These are phyloP conservation scores for Chymomyza costata DNA, from an alignment of 1,140 invertebrate species.

Conservation along the genomic window DNA sequence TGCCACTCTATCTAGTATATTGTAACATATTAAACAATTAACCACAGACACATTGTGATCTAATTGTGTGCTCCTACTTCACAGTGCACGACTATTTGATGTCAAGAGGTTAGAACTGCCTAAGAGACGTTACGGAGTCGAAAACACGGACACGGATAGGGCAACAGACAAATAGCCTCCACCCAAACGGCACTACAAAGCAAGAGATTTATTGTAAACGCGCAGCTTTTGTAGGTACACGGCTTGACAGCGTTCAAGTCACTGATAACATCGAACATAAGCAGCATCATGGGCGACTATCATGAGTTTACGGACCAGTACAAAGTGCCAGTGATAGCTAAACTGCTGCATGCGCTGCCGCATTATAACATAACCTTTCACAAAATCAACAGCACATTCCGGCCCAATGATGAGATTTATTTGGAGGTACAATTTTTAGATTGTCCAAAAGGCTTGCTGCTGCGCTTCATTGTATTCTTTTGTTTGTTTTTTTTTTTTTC, in stretches of 20 bases:
- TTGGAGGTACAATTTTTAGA: slow-evolving; percentile 83
- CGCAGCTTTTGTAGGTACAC: neutral
- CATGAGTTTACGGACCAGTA: slow-evolving; percentile 81
- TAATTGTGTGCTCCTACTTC: too few relatives aligned
- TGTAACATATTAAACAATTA: too few relatives aligned
- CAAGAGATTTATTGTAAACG: too few relatives aligned
- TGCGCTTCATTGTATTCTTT: neutral
- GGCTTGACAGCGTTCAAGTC: neutral
- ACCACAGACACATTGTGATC: too few relatives aligned
- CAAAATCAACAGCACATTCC: slow-evolving; percentile 92
- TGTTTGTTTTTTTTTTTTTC: slow-evolving; percentile 3
- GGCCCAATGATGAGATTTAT: slow-evolving; percentile 90
- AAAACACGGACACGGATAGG: neutral
- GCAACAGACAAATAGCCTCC: neutral
- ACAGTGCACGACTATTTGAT: too few relatives aligned
- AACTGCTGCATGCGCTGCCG: slow-evolving; percentile 89
- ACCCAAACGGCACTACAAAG: too few relatives aligned
- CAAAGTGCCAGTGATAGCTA: slow-evolving; percentile 86
- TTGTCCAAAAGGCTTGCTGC: neutral
- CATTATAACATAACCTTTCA: slow-evolving; percentile 92
- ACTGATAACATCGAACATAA: neutral
- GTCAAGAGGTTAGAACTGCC: slow-evolving; percentile 21
- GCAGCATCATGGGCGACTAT: slow-evolving; percentile 66
- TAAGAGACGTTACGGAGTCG: too few relatives aligned
- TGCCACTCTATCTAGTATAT: too few relatives aligned